A percentile compares a stretch with the other conserved stretches of the same genome.
phyloP scores from a whole-genome alignment of 2,888 invertebrate genomes.

The Chironomus tentans region DNA sequence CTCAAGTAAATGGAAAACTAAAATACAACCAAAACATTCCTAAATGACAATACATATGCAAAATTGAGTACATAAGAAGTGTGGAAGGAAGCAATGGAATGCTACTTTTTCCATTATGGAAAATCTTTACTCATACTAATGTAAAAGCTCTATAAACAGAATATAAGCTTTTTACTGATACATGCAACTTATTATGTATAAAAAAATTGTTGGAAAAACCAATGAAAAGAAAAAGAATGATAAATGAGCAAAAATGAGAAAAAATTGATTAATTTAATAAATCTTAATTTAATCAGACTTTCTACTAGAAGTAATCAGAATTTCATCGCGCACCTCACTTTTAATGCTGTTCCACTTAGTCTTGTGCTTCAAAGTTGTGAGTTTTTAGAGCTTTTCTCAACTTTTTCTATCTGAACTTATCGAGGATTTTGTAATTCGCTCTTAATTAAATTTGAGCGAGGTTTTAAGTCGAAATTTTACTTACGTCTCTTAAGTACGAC shows the following conservation, averaged over 20 bases:
- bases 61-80: not conserved
- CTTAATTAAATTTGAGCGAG: not conserved
- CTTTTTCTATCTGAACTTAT: not conserved
- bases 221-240: not conserved
- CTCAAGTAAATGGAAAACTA: not conserved
- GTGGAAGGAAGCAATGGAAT: not conserved
- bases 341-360: not conserved
- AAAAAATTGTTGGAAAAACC: not conserved
- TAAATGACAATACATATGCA: not conserved
- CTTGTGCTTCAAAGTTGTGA: not conserved
- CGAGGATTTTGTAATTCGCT: not conserved
- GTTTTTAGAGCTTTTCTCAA: not conserved
- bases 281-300: not conserved
- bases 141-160: not conserved
- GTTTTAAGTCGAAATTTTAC: not conserved
- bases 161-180: not conserved
- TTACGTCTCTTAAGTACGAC: conserved; percentile 9
- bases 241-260: not conserved
- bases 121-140: not conserved
- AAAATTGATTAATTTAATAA: not conserved
- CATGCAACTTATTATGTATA: not conserved
- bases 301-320: not conserved
- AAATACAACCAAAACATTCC: not conserved
- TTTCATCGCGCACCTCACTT: not conserved
- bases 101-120: not conserved